Conservation (phyloP, 2,797 vertebrate species). For the Phrynocephalus forsythii region DNA sequence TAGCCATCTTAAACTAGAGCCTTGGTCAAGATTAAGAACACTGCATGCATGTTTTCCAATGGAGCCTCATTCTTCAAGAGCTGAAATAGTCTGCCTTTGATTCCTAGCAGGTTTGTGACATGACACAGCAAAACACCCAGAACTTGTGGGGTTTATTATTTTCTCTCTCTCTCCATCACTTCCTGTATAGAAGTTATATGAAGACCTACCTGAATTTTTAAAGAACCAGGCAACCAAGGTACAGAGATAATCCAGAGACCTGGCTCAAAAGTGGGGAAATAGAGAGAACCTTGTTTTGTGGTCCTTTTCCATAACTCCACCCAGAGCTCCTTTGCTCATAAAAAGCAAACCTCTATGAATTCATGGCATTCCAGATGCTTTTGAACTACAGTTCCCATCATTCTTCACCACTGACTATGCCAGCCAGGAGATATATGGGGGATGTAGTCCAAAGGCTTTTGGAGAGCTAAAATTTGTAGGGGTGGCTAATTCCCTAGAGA, state of each 20-base stretch:
- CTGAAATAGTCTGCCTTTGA: background rate
- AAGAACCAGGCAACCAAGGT: background rate
- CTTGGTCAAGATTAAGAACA: too few species aligned
- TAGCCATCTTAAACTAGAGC: too few species aligned
- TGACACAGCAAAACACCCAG: background rate
- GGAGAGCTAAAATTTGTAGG: background rate
- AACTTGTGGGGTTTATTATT: background rate
- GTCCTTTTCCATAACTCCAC: too few species aligned
- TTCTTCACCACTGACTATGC: background rate
- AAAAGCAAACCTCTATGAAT: too few species aligned
- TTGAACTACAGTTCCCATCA: background rate
- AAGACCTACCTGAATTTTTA: background rate
- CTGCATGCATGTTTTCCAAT: background rate
- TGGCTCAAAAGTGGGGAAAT: background rate
- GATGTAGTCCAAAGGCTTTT: background rate
- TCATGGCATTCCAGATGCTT: too few species aligned
- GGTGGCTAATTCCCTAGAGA: too few species aligned
- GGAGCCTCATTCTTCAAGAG: background rate
- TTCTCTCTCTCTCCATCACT: background rate
- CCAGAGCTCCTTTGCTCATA: too few species aligned
- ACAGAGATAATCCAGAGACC: background rate
- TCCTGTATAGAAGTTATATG: background rate
- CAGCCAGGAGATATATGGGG: background rate
- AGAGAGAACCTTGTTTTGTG: too few species aligned
- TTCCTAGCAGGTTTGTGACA: background rate